These are phyloP conservation scores for Intellagama lesueurii DNA, from an alignment of 2,797 vertebrate species.

Conservation along the genomic window DNA sequence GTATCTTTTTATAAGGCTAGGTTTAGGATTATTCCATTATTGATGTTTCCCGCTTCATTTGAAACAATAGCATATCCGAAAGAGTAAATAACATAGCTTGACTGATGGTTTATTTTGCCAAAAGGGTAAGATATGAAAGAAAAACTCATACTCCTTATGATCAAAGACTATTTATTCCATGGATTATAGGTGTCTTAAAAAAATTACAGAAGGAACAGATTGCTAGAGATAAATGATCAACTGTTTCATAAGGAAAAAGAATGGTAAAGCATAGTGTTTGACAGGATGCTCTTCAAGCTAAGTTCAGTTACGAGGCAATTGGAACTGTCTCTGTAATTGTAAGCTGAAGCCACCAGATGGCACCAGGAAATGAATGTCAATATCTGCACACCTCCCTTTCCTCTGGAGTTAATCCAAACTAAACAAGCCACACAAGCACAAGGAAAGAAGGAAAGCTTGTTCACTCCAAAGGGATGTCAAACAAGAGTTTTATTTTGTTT, in stretches of 20 bases:
- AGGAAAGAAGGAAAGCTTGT: slow-evolving; percentile 1
- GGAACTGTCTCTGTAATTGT: slow-evolving; percentile 33
- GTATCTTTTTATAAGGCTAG: slow-evolving; percentile 19
- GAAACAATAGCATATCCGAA: slow-evolving; percentile 12
- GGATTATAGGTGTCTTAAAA: slow-evolving; percentile 14
- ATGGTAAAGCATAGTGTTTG: neutral
- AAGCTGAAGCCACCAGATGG: slow-evolving; percentile 56
- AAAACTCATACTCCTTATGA: neutral
- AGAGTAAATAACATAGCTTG: slow-evolving; percentile 5
- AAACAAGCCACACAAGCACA: neutral
- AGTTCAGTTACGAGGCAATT: slow-evolving; percentile 13
- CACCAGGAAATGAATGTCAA: slow-evolving; percentile 40
- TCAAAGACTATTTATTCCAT: slow-evolving; percentile 12
- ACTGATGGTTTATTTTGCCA: neutral
- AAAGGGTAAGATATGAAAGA: slow-evolving; percentile 4
- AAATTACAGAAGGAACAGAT: neutral
- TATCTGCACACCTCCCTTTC: neutral
- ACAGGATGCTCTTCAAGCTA: neutral
- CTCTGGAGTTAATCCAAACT: slow-evolving; percentile 26
- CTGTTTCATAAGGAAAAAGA: slow-evolving; percentile 23
- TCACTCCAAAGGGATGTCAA: slow-evolving; percentile 12
- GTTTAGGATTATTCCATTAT: neutral
- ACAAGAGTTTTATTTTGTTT: neutral
- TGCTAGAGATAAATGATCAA: neutral
- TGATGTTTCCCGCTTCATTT: slow-evolving; percentile 11